Evolutionary conservation across 2,888 invertebrate species (phyloP).

Genomic region (Nephrotoma appendiculata): DNA sequence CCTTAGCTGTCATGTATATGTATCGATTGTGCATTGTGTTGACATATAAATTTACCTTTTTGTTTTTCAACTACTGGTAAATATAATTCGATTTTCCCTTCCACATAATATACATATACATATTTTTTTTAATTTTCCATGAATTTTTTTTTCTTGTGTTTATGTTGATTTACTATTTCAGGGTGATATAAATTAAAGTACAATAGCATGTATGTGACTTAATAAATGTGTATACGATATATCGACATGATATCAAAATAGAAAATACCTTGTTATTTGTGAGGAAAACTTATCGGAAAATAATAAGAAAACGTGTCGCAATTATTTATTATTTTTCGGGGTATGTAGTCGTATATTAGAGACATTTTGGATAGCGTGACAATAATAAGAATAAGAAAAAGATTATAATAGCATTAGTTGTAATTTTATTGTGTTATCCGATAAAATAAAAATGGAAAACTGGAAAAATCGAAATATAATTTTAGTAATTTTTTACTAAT

Average conservation of each 20-base stretch:
- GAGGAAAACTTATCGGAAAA: conserved; percentile 4
- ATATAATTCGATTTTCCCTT: background rate
- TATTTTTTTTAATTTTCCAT: background rate
- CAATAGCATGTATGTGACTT: conserved; percentile 3
- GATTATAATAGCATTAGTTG: conserved; percentile 4
- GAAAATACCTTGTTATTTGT: background rate
- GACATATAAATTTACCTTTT: background rate
- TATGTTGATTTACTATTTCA: background rate
- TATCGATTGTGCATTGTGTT: background rate
- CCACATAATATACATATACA: background rate
- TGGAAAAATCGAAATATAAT: conserved; percentile 1
- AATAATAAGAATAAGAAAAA: background rate
- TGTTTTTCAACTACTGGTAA: background rate
- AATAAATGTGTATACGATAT: background rate
- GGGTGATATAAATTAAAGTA: conserved; percentile 2
- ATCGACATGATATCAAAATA: background rate
- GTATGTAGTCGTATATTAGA: background rate
- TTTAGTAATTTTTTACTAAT: conserved; percentile 1
- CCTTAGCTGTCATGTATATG: background rate
- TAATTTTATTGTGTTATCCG: background rate
- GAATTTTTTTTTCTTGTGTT: background rate
- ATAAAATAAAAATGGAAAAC: background rate
- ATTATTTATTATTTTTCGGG: conserved; percentile 2
- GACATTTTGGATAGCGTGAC: conserved; percentile 4
- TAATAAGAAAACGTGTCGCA: conserved; percentile 4